Evolutionary conservation across 2,797 vertebrate species (phyloP), one percentile per base, ranked within the genome.

Genomic region (Catostomus latipinnis): DNA sequence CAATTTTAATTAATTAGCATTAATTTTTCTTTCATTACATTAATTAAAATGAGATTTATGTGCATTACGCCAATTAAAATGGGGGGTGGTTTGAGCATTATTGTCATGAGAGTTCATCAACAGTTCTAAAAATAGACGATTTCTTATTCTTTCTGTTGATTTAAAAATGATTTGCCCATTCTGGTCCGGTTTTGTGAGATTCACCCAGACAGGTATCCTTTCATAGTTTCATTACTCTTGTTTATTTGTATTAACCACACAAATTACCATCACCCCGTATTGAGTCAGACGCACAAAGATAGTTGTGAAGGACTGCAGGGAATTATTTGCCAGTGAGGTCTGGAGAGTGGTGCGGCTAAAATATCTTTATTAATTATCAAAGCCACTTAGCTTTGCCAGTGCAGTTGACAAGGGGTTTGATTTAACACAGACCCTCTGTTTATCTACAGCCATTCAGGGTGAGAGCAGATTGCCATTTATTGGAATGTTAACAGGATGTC

Each of bases 341-440:
- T 75, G 78, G 76, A 81, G 73, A 67, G 67, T 71, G 66, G 60
- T 66, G 18, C 22, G 45, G 65, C 53, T 68, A 54, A 54, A 60
- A 81, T 73, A 76, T 85, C 57, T 69, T 83, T 78, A 85, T 85
- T 81, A 83, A 81, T 81, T 67, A 56, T 81, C 79, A 76, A 81
- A 83, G 79, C 71, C 62, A 70, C 62, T 72, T 61, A 58, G 68
- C 72, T 61, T 67, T 76, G 48, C 67, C 62, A 60, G 72, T 58
- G 63, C 68, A 63, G 48, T 63, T 73, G 71, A 83, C 56, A 67
- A 60, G 79, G 79, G 79, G 76, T 65, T 77, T 54, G 76, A 74
- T 76, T 58, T 76, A 85, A 85, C 66, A 65, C 71, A 67, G 53
- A 72, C 57, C 72, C 71, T 78, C 45, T 46, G 68, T 58, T 76